Evolutionary conservation across 2,888 invertebrate species (phyloP), one percentile per base, ranked within the genome.

Genomic region (Hirtodrosophila alboralis): DNA sequence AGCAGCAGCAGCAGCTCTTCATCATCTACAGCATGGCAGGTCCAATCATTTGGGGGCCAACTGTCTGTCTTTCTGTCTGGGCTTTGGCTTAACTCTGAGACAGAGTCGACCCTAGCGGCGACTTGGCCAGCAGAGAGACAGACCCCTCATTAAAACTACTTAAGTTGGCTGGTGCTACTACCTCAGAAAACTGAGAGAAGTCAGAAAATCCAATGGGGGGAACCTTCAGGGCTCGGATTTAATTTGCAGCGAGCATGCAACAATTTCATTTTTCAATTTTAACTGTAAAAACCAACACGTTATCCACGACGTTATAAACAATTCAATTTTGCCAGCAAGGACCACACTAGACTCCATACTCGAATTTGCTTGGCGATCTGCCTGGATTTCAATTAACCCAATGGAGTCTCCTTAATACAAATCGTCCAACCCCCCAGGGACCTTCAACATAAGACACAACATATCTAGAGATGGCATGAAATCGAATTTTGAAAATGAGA

Each of bases 231-330:
- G 40, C 47, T 56, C 59, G 48, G 52, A 47, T 71, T 81, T 81
- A 84, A 81, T 81, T 84, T 78, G 78, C 81, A 68, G 38, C 59
- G 53, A 66, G 79, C 87, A 87, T 87, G 87, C 87, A 86, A 87
- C 74, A 86, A 75, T 85, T 85, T 85, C 71, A 85, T 79, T 81
- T 75, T 81, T 78, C 75, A 75, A 83, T 84, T 77, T 83, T 80
- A 87, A 75, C 86, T 88, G 86, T 87, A 84, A 87, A 86, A 77
- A 78, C 75, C 70, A 77, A 80, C 87, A 84, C 84, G 78, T 66
- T 75, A 71, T 75, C 67, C 80, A 54, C 66, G 59, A 66, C 56
- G 62, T 61, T 73, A 79, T 69, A 79, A 76, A 83, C 85, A 79
- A 85, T 77, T 83, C 83, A 83, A 83, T 83, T 83, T 76, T 53